Conservation (phyloP, 2,113 vertebrate species). For the Cricetomys ansorgei region DNA sequence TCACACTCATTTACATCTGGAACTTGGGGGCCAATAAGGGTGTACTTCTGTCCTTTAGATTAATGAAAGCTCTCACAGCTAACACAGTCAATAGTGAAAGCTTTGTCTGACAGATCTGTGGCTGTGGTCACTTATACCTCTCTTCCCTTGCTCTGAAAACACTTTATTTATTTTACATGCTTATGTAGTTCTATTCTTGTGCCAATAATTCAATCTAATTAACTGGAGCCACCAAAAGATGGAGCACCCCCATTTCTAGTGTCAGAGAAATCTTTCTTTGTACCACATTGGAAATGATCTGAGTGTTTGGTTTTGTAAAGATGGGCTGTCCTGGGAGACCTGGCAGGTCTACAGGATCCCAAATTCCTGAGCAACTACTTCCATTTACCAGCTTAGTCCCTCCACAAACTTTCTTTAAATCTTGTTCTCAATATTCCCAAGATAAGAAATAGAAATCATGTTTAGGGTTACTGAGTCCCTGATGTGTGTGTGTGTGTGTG, state of each 20-base stretch:
- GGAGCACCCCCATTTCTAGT: not conserved
- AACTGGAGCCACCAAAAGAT: not conserved
- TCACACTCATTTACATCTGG: slow-evolving; percentile 58
- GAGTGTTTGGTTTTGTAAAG: not conserved
- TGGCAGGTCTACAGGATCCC: not conserved
- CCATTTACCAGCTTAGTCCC: not conserved
- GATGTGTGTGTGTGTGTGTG: not conserved
- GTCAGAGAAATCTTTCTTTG: not conserved
- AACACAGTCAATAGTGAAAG: rapidly evolving
- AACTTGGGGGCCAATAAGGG: not conserved
- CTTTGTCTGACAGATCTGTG: not conserved
- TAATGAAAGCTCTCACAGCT: not conserved
- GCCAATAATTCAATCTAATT: not conserved
- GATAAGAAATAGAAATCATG: rapidly evolving
- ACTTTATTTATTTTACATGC: not conserved
- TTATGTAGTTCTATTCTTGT: not conserved
- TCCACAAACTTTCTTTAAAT: not conserved
- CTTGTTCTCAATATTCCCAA: not conserved
- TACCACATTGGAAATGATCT: not conserved
- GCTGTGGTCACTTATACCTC: not conserved
- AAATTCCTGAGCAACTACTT: not conserved
- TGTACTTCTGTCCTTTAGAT: not conserved
- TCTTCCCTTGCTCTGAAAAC: not conserved
- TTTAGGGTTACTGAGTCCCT: not conserved
- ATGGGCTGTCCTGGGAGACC: not conserved